A percentile compares a stretch with the other conserved stretches of the same genome.
phyloP scores from a whole-genome alignment of 2,797 vertebrate genomes.

The Hemitrygon akajei region DNA sequence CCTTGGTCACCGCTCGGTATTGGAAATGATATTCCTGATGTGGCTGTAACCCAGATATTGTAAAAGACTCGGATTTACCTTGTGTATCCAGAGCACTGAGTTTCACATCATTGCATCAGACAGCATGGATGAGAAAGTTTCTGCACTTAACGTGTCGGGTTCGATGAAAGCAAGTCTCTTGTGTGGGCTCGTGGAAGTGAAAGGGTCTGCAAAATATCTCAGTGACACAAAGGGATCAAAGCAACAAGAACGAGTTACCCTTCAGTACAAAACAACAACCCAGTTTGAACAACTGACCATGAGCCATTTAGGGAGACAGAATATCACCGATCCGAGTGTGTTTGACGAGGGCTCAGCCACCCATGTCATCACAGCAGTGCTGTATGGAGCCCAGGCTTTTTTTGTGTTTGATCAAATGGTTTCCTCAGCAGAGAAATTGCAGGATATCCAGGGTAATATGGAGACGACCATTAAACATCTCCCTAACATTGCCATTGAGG shows the following conservation, averaged over 20 bases:
- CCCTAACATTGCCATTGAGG: too few species aligned
- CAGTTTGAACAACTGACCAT: constrained; percentile 9
- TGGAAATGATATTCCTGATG: constrained; percentile 41
- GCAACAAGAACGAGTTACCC: not conserved
- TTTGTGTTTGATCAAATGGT: too few species aligned
- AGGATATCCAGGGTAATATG: too few species aligned
- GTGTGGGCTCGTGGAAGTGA: not conserved
- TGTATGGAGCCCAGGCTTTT: too few species aligned
- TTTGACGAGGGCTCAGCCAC: not conserved
- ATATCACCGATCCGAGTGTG: not conserved
- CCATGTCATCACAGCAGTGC: too few species aligned
- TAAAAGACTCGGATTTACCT: not conserved
- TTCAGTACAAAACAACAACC: not conserved
- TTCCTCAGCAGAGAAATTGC: too few species aligned
- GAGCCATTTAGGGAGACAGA: not conserved
- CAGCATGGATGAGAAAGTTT: not conserved
- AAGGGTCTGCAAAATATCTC: not conserved
- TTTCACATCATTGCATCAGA: constrained; percentile 1
- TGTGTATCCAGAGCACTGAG: constrained; percentile 34
- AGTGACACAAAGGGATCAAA: not conserved
- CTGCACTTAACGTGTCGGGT: not conserved
- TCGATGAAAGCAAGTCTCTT: not conserved
- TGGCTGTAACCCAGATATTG: constrained; percentile 39
- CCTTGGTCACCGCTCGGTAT: constrained; percentile 41
- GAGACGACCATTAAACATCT: too few species aligned